A percentile compares a stretch with the other conserved stretches of the same genome.
Evolutionary conservation across 2,113 vertebrate species (phyloP).

Genomic region (Xiphophorus hellerii): DNA sequence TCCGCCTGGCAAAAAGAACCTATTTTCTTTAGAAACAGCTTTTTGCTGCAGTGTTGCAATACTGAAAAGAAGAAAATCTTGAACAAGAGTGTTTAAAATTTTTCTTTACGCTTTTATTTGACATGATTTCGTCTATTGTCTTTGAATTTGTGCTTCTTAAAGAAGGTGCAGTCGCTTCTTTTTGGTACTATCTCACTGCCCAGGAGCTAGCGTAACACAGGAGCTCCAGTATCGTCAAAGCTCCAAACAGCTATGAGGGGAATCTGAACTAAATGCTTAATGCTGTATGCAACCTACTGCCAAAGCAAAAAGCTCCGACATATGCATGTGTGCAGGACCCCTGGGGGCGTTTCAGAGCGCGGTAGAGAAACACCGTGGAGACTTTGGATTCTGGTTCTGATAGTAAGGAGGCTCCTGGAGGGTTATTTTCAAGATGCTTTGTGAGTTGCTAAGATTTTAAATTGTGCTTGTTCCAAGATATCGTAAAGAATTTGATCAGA

Average conservation of each 20-base stretch:
- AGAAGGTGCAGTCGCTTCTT: background rate
- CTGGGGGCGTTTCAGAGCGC: background rate
- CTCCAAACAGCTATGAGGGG: background rate
- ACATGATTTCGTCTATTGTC: background rate
- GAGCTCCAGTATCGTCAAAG: background rate
- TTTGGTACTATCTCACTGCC: background rate
- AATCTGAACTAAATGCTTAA: background rate
- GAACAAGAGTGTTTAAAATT: background rate
- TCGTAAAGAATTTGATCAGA: background rate
- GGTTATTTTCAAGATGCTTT: background rate
- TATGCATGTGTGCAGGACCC: background rate
- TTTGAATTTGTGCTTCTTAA: background rate
- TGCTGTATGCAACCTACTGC: background rate
- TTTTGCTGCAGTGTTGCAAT: background rate
- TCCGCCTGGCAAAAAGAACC: constrained; percentile 26
- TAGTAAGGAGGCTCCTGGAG: background rate
- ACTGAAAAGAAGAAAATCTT: background rate
- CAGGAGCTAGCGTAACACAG: background rate
- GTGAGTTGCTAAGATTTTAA: background rate
- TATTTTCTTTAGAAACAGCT: background rate
- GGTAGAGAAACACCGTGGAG: background rate
- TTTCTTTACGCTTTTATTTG: too few relatives aligned
- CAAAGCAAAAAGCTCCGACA: background rate
- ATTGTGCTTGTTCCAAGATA: background rate
- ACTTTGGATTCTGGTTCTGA: background rate